Base-by-base conservation (phyloP, 1,140 invertebrate genomes). In the Pomacea maculata region DNA sequence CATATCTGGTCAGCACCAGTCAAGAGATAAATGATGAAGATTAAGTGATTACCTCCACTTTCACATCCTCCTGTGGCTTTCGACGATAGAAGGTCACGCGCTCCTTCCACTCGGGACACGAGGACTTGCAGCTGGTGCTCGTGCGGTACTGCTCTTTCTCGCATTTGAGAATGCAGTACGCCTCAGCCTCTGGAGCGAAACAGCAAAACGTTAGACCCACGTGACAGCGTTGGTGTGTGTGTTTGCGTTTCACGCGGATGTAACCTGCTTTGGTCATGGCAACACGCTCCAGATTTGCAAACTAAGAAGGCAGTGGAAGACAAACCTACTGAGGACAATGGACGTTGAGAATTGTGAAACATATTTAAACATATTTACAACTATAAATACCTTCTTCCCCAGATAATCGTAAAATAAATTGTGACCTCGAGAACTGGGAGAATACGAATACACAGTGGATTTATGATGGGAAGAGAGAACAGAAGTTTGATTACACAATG, bases 131-230 rank as follows among this genome's bases (percentile, higher is more conserved):
- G 21, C 89, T 87, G 17, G 90, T 83, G 52, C 83, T 85, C 17
- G 92, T 93, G 79, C 86, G 86, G 5, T 92, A 89, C 25, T 86
- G 88, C 75, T 92, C 88, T 34, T 91, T 90, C 84, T 94, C 93
- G 88, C 93, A 94, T 78, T 90, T 91, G 25, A 94, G 87, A 15
- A 92, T 87, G 80, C 92, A 93, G 86, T 94, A 94, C 0, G 93
- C 91, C 85, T 94, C 92, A 54, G 92, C 88, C 80, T 84, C 89
- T 90, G 80, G 45, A 85, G 78, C 14, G 63, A 80, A 54, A 55
- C 14, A n/a, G 5, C 15, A 29, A 55, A 12, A 45, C 5, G 8
- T 52, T 45, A 45, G 2, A 17, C 57, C 11, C 8, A 17, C 57
- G 57, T 61, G 57, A 61, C 57, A 61, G 57, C 15, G 57, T 61